Conservation (phyloP, 2,888 invertebrate genomes). For the Melitaea athalia region DNA sequence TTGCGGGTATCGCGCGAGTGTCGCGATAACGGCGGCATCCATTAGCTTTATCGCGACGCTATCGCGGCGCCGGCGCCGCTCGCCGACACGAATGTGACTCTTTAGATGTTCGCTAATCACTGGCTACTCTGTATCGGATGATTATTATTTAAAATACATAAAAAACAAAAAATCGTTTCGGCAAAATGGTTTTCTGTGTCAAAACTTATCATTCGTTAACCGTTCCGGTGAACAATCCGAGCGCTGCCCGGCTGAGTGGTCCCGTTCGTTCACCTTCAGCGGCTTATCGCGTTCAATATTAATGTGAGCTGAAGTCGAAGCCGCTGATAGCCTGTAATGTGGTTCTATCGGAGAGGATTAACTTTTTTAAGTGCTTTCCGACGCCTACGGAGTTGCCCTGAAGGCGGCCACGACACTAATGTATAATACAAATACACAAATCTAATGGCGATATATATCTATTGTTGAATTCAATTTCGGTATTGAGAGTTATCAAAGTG, state of each 20-base stretch:
- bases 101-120: conserved; percentile 43
- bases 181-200: neutral
- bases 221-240: neutral
- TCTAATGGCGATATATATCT: neutral
- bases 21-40: conserved; percentile 72
- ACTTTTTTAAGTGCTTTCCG: conserved; percentile 35
- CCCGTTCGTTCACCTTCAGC: conserved; percentile 11
- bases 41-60: conserved; percentile 76
- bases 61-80: conserved; percentile 77
- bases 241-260: neutral
- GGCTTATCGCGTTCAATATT: conserved; percentile 28
- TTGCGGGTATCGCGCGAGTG: conserved; percentile 55
- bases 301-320: conserved; percentile 28
- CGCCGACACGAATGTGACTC: conserved; percentile 54
- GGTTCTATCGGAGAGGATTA: conserved; percentile 33
- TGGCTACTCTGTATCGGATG: neutral
- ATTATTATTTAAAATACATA: neutral
- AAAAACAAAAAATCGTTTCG: neutral
- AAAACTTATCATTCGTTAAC: neutral
- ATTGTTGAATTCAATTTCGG: neutral
- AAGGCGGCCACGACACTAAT: neutral
- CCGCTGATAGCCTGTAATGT: conserved; percentile 35
- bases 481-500: neutral
- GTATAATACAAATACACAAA: neutral
- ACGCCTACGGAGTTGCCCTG: neutral